phyloP scores from a whole-genome alignment of 1,140 invertebrate genomes.

The Aphelenchoides besseyi region DNA sequence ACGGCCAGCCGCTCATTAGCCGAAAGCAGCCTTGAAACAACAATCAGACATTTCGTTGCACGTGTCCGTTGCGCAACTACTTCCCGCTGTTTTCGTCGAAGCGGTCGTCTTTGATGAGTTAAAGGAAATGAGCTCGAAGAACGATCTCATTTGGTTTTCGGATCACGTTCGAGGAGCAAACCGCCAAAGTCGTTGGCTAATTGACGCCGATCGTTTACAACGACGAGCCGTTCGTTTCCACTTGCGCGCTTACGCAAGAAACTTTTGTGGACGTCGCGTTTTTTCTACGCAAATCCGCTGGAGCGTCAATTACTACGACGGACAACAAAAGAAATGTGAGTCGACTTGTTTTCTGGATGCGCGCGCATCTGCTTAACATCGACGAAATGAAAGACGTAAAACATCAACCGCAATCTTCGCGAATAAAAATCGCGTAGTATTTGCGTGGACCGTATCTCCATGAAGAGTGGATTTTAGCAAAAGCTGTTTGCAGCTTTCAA shows the following conservation, averaged over 20 bases:
- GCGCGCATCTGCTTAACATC: neutral
- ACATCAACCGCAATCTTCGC: no score
- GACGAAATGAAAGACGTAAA: neutral
- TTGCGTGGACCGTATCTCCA: no score
- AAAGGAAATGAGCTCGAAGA: neutral
- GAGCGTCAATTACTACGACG: neutral
- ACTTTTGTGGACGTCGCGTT: neutral
- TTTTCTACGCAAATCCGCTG: neutral
- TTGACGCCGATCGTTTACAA: neutral
- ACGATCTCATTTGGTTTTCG: neutral
- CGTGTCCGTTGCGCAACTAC: neutral
- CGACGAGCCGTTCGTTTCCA: neutral
- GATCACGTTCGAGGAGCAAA: neutral
- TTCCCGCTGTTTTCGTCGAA: conserved; percentile 1
- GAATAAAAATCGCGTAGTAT: no score
- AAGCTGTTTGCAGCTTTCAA: no score
- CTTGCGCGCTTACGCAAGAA: neutral
- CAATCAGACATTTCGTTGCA: neutral
- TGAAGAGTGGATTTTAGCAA: no score
- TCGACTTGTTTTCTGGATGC: neutral
- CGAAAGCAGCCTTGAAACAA: conserved; percentile 1
- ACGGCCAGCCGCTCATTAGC: conserved; percentile 2
- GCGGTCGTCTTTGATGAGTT: neutral
- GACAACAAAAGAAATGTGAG: neutral
- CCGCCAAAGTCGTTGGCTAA: neutral